Conservation (phyloP, 2,797 vertebrate genomes). For the Sorex maritimensis region DNA sequence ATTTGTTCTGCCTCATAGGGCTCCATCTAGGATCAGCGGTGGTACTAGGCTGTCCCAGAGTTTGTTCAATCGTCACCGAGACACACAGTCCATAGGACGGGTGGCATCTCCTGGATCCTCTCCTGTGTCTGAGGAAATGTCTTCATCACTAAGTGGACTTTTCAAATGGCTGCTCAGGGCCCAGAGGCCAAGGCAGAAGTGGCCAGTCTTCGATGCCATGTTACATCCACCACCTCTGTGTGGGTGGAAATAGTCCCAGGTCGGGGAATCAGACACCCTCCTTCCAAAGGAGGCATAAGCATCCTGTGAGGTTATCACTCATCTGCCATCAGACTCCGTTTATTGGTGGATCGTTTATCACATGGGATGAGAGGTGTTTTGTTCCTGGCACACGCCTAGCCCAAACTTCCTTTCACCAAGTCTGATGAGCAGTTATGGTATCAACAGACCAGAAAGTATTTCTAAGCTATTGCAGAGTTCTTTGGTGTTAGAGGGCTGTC, state of each 20-base stretch:
- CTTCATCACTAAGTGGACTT: neutral
- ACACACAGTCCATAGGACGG: neutral
- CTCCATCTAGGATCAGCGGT: neutral
- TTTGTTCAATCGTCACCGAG: neutral
- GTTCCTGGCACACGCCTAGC: neutral
- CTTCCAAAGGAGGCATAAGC: neutral
- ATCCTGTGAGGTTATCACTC: neutral
- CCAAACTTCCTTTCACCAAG: neutral
- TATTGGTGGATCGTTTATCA: neutral
- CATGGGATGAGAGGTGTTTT: neutral
- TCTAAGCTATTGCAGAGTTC: neutral
- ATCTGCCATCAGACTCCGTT: neutral
- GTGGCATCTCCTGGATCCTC: neutral
- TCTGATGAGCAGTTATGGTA: neutral
- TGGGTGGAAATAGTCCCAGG: neutral
- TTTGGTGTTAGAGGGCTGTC: neutral
- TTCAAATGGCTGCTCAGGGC: neutral
- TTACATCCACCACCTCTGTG: accelerated
- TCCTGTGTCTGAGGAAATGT: neutral
- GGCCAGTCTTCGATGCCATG: neutral
- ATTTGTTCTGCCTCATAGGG: neutral
- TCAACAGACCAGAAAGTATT: neutral
- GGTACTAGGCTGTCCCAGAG: neutral
- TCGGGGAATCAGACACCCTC: neutral
- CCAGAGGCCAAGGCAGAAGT: neutral